A percentile compares a stretch with the other conserved stretches of the same genome.
phyloP scores from a whole-genome alignment of 37 sponge, comb jelly and placozoan genomes.

The Haliclona indistincta region DNA sequence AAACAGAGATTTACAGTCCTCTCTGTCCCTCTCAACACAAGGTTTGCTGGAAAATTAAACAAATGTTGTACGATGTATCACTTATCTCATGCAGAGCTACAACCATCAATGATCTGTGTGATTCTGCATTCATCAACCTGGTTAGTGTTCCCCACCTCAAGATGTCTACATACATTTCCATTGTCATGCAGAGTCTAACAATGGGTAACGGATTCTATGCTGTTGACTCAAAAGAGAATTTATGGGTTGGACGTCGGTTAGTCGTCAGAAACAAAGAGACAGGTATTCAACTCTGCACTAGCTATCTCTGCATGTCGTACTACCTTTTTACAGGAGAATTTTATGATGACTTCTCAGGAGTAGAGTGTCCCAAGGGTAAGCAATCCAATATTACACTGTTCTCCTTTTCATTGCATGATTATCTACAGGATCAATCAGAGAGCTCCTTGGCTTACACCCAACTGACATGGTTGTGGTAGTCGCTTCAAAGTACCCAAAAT shows the following conservation, averaged over 20 bases:
- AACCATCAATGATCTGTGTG: constrained; percentile 61
- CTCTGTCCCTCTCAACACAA: constrained; percentile 28
- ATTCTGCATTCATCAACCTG: constrained; percentile 60
- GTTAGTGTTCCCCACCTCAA: constrained; percentile 11
- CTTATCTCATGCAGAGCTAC: constrained; percentile 25
- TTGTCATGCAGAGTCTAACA: constrained; percentile 39
- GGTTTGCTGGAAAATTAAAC: background rate
- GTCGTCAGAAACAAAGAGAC: constrained; percentile 49
- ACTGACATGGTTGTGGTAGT: constrained; percentile 64
- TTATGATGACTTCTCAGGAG: constrained; percentile 80
- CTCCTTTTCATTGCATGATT: background rate
- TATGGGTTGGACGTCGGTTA: constrained; percentile 69
- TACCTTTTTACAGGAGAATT: constrained; percentile 51
- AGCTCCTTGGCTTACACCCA: constrained; percentile 64
- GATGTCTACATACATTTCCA: background rate
- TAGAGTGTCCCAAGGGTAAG: constrained; percentile 22
- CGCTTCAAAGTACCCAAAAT: constrained; percentile 29
- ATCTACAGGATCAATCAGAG: constrained; percentile 34
- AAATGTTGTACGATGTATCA: too few relatives aligned
- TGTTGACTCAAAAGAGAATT: constrained; percentile 59
- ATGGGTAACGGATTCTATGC: constrained; percentile 76
- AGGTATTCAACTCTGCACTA: constrained; percentile 15
- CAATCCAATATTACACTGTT: background rate
- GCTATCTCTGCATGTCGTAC: background rate
- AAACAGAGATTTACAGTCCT: constrained; percentile 64